Evolutionary conservation across 2,797 vertebrate species (phyloP), one percentile per base, ranked within the genome.

Genomic region (Xiphophorus birchmanni): DNA sequence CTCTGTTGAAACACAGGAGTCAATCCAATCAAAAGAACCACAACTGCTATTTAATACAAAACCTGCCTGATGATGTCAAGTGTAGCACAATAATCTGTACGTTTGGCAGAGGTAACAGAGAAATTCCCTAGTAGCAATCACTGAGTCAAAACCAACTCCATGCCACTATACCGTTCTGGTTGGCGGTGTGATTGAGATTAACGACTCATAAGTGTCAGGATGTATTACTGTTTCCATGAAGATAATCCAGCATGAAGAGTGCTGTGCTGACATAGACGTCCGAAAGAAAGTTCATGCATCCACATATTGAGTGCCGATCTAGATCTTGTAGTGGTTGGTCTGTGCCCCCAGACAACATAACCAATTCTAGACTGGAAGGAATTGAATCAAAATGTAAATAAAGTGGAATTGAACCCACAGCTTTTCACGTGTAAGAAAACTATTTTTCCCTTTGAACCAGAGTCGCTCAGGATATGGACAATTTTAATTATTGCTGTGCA

Each of bases 211-310:
- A 32, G 48, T 81, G 78, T 80, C 81, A 69, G 21, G 47, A 13
- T 73, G 42, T 29, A 73, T 79, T 45, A 52, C 42, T 81, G 54
- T 73, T 77, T 74, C 74, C 60, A 40, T 69, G 35, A 17, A 48
- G 75, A 79, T 79, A 84, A 78, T 78, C 13, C 77, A 69, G 73
- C 56, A n/a, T 54, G 69, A 52, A 15, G 75, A 45, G 35, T 4
- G 48, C 75, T 84, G 75, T 80, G 77, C 82, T 83, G 79, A 82
- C 75, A 76, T 60, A 74, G 35, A 50, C 60, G 58, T 81, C 45
- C 74, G 5, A 48, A 9, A 37, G 5, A 60, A 67, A 72, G 58
- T 74, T 4, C 58, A 58, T 7, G n/a, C 26, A 78, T 65, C 26
- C 60, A 76, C 60, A 29, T 40, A 44, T 77, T 44, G 35, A 26